Evolutionary conservation across 2,113 vertebrate species (phyloP).

Genomic region (Emberiza fucata): DNA sequence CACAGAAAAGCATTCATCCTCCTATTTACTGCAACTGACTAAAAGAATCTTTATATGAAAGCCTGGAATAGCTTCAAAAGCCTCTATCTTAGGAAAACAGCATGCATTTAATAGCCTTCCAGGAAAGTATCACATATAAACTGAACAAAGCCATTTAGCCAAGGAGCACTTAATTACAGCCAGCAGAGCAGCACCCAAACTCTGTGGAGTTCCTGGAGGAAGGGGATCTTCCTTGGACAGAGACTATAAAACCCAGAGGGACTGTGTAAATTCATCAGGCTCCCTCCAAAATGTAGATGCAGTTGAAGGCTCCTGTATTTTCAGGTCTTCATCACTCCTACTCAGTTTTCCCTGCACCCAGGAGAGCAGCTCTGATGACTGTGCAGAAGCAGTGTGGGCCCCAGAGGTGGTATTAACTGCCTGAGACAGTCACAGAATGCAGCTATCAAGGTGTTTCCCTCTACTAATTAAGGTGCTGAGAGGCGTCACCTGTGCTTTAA

Average conservation of each 20-base stretch:
- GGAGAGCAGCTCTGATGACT: not conserved
- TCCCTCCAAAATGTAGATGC: not conserved
- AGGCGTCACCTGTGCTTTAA: not conserved
- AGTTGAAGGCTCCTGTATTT: not conserved
- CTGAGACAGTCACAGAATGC: not conserved
- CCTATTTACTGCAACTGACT: not conserved
- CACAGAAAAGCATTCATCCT: not conserved
- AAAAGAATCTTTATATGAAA: constrained; percentile 11
- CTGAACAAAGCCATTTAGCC: not conserved
- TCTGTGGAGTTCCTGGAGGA: not conserved
- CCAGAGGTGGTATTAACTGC: not conserved
- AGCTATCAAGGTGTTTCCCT: not conserved
- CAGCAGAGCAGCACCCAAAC: not conserved
- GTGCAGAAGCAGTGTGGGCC: not conserved
- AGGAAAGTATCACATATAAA: constrained; percentile 29
- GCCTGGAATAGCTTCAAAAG: constrained; percentile 16
- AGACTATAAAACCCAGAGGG: not conserved
- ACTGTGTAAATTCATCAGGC: not conserved
- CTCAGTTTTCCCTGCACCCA: not conserved
- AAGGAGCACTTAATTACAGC: constrained; percentile 24
- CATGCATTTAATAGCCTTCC: constrained; percentile 16
- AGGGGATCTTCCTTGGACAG: not conserved
- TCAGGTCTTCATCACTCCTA: not conserved
- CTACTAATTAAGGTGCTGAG: not conserved
- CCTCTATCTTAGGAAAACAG: constrained; percentile 32